phyloP scores from a whole-genome alignment of 2,797 vertebrate species.

The Spondyliosoma cantharus region DNA sequence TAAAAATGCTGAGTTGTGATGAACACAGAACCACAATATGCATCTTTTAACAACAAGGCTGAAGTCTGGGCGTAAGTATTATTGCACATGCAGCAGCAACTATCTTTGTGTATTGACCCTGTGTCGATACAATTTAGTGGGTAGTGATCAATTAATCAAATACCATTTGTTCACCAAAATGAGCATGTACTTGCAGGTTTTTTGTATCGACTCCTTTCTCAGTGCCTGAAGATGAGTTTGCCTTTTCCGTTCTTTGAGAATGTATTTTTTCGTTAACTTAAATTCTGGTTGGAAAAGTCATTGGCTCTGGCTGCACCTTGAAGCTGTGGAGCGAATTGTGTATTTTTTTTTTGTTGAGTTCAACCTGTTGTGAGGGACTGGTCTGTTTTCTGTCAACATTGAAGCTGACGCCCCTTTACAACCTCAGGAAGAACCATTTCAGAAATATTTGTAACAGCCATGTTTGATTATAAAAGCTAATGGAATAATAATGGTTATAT shows the following conservation, averaged over 20 bases:
- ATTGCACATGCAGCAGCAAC: neutral
- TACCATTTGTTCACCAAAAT: no score
- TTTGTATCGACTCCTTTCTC: no score
- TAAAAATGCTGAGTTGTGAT: neutral
- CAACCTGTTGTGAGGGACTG: constrained; percentile 21
- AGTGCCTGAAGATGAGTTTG: no score
- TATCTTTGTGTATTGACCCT: neutral
- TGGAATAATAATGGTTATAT: neutral
- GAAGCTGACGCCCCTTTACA: neutral
- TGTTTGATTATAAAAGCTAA: neutral
- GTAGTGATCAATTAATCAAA: neutral
- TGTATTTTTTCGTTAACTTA: neutral
- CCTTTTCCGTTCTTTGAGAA: neutral
- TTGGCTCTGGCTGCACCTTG: neutral
- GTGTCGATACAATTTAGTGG: neutral
- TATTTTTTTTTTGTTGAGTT: constrained; percentile 1
- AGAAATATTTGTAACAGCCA: neutral
- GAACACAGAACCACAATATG: neutral
- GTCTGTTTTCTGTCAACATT: constrained; percentile 27
- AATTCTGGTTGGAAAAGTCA: neutral
- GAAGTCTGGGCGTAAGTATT: neutral
- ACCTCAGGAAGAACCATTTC: neutral
- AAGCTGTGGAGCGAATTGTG: neutral
- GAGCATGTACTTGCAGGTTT: no score
- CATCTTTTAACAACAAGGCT: neutral